Conservation (phyloP, 1,140 invertebrate species). For the Brachionus koreanus region DNA sequence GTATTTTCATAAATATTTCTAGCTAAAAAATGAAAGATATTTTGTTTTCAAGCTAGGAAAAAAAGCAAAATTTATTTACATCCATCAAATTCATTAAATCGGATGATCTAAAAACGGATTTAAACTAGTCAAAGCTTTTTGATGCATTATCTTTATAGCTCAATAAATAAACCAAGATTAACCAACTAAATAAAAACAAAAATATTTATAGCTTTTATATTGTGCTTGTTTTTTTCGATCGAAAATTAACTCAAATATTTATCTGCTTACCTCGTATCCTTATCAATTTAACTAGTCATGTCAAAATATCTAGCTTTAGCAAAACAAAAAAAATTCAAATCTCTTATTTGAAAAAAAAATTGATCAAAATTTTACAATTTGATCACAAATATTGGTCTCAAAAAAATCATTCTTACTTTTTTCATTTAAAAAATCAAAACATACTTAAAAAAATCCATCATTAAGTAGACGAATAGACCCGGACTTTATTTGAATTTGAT, state of each 20-base stretch:
- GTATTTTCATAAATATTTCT: too few species aligned
- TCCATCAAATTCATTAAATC: constrained; percentile 4
- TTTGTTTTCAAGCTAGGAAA: background rate
- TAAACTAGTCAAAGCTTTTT: constrained; percentile 2
- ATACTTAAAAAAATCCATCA: background rate
- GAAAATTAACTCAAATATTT: background rate
- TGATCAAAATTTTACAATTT: background rate
- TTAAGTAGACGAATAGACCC: background rate
- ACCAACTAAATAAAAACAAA: constrained; percentile 18
- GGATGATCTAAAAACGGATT: constrained; percentile 30
- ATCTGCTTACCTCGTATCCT: background rate
- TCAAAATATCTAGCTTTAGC: background rate
- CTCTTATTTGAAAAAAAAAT: background rate
- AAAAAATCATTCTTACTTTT: background rate
- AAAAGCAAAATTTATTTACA: background rate
- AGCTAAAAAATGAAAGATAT: too few species aligned
- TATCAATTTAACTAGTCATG: background rate
- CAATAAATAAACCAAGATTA: background rate
- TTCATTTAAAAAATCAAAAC: background rate
- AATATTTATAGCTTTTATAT: background rate
- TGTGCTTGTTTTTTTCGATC: background rate
- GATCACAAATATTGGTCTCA: background rate
- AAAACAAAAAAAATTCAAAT: background rate
- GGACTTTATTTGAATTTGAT: background rate
- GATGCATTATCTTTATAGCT: constrained; percentile 20